phyloP scores from a whole-genome alignment of 2,113 vertebrate genomes.

The Microcebus murinus region DNA sequence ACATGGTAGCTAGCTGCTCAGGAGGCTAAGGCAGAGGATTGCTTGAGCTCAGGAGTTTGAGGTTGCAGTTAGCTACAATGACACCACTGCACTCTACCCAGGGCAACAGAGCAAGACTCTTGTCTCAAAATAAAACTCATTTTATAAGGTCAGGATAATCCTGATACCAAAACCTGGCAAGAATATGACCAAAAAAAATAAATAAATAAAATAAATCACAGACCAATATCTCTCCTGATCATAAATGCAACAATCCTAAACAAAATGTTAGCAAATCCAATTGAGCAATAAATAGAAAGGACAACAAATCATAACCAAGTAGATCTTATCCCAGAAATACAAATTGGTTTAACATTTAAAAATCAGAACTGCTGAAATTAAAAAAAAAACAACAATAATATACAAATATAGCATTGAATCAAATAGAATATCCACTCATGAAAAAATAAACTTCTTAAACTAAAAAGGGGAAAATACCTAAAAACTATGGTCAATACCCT shows the following conservation, averaged over 20 bases:
- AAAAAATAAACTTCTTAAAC: neutral
- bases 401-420: neutral
- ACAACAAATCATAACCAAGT: neutral
- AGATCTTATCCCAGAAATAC: neutral
- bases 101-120: too few species aligned
- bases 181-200: neutral
- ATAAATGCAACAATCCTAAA: neutral
- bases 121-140: neutral
- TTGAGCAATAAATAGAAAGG: neutral
- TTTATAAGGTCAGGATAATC: neutral
- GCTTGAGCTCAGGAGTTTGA: too few species aligned
- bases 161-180: neutral
- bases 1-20: too few species aligned
- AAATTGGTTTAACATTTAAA: neutral
- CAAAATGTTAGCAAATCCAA: constrained; percentile 30
- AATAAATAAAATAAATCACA: constrained; percentile 11
- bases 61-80: too few species aligned
- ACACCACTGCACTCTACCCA: too few species aligned
- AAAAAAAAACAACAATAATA: too few species aligned
- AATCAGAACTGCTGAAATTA: neutral
- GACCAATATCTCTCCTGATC: neutral
- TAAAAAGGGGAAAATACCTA: neutral
- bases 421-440: neutral
- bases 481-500: neutral
- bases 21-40: too few species aligned